phyloP scores from a whole-genome alignment of 2,113 vertebrate species.

The Numenius arquata region DNA sequence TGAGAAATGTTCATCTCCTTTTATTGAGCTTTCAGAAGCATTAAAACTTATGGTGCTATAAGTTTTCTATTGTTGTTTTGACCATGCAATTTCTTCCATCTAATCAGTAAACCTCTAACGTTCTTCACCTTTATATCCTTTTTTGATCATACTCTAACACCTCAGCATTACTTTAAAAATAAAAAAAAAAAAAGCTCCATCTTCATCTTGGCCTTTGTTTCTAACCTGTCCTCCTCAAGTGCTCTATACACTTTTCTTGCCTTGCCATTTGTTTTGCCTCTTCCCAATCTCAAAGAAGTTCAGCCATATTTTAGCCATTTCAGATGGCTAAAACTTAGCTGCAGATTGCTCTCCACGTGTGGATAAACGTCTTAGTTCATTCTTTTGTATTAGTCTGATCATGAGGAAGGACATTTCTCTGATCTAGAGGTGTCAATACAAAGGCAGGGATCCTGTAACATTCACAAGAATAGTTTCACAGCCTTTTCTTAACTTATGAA shows the following conservation, averaged over 20 bases:
- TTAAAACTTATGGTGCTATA: conserved; percentile 32
- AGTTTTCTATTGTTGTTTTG: not conserved
- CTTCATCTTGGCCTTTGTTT: not conserved
- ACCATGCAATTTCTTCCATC: not conserved
- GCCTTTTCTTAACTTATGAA: not conserved
- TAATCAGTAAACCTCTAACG: not conserved
- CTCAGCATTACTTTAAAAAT: not conserved
- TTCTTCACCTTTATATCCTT: not conserved
- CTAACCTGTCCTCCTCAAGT: not conserved
- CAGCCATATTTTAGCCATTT: not conserved
- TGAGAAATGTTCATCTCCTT: not conserved
- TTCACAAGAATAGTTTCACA: not conserved
- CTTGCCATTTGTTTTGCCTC: not conserved
- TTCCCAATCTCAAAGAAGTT: not conserved
- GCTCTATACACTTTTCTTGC: not conserved
- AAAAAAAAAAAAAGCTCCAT: not conserved
- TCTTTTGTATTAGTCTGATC: not conserved
- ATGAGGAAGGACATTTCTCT: not conserved
- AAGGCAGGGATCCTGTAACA: not conserved
- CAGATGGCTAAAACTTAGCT: not conserved
- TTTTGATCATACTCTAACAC: not conserved
- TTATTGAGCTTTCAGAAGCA: conserved; percentile 25
- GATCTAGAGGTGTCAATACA: not conserved
- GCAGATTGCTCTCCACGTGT: not conserved
- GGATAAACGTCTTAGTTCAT: not conserved